Conservation (phyloP, 37 sponge, comb jelly and placozoan genomes). For the Hormiphora californensis region DNA sequence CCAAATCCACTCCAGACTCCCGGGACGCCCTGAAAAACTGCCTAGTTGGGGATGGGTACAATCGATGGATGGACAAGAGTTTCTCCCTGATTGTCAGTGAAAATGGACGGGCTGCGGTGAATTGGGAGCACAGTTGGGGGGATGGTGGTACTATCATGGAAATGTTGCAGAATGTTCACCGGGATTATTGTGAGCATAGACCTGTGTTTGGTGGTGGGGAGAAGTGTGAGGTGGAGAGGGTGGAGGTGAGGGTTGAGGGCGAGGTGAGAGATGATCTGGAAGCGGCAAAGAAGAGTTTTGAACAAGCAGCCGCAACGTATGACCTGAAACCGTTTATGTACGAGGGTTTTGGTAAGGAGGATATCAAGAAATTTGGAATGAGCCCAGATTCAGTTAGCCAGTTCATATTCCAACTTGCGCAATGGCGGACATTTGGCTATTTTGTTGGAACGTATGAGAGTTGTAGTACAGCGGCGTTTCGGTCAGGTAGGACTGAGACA, state of each 20-base stretch:
- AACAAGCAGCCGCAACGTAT: constrained; percentile 54
- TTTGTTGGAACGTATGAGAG: constrained; percentile 86
- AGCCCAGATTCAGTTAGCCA: constrained; percentile 86
- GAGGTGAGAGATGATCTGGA: constrained; percentile 58
- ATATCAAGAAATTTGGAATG: constrained; percentile 65
- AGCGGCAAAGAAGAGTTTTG: constrained; percentile 57
- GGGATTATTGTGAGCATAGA: constrained; percentile 29
- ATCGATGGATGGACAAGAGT: constrained; percentile 98
- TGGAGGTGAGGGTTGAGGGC: constrained; percentile 63
- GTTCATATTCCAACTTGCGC: constrained; percentile 82
- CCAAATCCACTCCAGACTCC: constrained; percentile 41
- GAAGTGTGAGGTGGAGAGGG: neutral
- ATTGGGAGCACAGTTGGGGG: constrained; percentile 98
- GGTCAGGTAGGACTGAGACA: constrained; percentile 93
- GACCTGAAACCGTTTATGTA: constrained; percentile 57
- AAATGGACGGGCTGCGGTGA: constrained; percentile 67
- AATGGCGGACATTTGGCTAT: constrained; percentile 66
- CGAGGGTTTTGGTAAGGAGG: constrained; percentile 63
- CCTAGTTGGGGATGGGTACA: constrained; percentile 76
- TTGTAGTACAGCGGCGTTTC: constrained; percentile 89
- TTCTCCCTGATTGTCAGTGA: constrained; percentile 69
- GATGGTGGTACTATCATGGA: constrained; percentile 90
- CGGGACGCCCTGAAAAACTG: constrained; percentile 59
- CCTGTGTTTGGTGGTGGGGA: neutral
- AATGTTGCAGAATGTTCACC: constrained; percentile 72